These are phyloP conservation scores for Oreotrochilus melanogaster DNA, from an alignment of 2,113 vertebrate genomes.

Conservation along the genomic window DNA sequence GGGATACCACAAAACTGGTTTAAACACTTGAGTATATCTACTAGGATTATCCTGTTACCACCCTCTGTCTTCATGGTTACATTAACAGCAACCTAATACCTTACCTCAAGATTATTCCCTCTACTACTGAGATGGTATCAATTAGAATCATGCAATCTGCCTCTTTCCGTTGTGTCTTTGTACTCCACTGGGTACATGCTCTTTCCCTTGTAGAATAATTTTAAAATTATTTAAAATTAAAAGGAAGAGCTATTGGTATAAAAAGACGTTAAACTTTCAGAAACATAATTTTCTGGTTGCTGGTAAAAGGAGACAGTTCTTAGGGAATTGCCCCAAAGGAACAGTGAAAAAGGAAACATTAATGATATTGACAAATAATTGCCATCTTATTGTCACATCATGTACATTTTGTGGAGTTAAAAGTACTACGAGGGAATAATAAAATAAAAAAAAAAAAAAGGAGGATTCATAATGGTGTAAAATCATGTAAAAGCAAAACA, in stretches of 20 bases:
- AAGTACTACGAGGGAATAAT: not conserved
- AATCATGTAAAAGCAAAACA: not conserved
- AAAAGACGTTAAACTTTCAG: not conserved
- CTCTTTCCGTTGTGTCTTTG: not conserved
- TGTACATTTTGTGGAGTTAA: not conserved
- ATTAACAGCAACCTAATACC: conserved; percentile 45
- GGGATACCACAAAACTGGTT: conserved; percentile 44
- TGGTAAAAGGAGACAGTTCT: not conserved
- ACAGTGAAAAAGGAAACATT: not conserved
- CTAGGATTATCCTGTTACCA: conserved; percentile 50
- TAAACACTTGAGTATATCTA: conserved; percentile 39
- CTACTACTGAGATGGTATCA: not conserved
- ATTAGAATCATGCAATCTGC: not conserved
- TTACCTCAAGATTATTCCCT: conserved; percentile 10
- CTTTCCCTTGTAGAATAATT: not conserved
- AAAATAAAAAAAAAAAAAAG: not conserved
- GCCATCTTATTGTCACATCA: not conserved
- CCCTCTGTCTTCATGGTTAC: conserved; percentile 16
- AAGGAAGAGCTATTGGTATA: not conserved
- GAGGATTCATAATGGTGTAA: not conserved
- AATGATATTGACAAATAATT: not conserved
- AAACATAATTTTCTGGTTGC: not conserved
- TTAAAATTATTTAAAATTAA: not conserved
- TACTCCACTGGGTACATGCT: not conserved
- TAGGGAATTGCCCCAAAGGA: not conserved